phyloP scores from a whole-genome alignment of 2,797 vertebrate species.

The Somateria mollissima region DNA sequence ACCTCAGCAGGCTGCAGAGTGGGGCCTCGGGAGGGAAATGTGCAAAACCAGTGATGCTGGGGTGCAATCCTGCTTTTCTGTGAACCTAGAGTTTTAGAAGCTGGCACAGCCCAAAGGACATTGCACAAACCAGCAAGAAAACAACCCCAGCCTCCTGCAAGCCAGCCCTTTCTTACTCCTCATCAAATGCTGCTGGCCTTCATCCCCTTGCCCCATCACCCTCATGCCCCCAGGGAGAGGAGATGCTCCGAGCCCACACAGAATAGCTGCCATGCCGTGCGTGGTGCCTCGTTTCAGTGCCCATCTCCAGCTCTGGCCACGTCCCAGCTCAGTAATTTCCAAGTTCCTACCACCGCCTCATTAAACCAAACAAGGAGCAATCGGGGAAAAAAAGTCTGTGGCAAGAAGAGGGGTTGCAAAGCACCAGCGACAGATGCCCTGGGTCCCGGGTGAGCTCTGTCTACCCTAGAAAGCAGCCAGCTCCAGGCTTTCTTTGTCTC shows the following conservation, averaged over 20 bases:
- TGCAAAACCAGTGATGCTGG: background rate
- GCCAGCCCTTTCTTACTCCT: background rate
- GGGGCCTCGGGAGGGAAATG: background rate
- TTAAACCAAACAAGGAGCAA: background rate
- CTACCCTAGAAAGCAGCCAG: background rate
- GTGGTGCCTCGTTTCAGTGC: background rate
- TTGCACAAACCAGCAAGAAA: background rate
- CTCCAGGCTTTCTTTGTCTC: background rate
- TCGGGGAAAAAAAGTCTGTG: background rate
- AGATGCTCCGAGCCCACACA: background rate
- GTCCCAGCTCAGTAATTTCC: background rate
- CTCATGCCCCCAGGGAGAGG: background rate
- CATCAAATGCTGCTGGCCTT: background rate
- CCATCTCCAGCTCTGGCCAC: background rate
- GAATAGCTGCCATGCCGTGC: background rate
- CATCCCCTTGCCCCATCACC: background rate
- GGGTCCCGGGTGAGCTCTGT: background rate
- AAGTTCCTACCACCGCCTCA: background rate
- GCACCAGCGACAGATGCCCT: background rate
- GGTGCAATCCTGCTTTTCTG: background rate
- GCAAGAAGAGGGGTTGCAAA: background rate
- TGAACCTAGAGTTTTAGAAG: background rate
- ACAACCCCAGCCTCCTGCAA: background rate
- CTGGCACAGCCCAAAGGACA: background rate
- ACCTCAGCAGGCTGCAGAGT: background rate